Percentiles rank a stretch among this genome's conserved stretches.
phyloP scores from a whole-genome alignment of 2,113 vertebrate genomes.

The Caracal caracal region DNA sequence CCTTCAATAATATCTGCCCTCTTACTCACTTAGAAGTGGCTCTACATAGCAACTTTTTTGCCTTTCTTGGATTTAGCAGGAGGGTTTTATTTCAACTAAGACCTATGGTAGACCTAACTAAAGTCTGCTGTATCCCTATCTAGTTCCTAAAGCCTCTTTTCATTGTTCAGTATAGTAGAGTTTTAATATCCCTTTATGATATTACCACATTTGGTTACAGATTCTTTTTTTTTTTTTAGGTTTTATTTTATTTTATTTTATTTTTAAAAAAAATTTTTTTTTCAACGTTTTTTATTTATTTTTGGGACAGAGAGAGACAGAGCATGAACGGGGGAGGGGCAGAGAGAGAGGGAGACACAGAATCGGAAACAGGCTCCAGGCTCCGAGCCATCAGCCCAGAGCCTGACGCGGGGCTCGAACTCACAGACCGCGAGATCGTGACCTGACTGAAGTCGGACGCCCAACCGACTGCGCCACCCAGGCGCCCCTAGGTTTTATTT shows the following conservation, averaged over 20 bases:
- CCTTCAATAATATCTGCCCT: background rate
- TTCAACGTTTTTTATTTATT: too few relatives aligned
- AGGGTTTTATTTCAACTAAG: background rate
- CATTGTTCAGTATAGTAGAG: background rate
- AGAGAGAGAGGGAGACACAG: too few relatives aligned
- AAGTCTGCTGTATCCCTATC: background rate
- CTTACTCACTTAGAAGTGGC: background rate
- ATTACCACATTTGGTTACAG: background rate
- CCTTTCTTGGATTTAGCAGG: background rate
- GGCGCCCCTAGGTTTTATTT: background rate
- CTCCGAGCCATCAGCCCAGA: too few relatives aligned
- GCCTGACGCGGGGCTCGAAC: too few relatives aligned
- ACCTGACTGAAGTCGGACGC: too few relatives aligned
- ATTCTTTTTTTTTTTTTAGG: background rate
- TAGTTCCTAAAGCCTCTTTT: constrained; percentile 1
- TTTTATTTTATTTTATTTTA: too few relatives aligned
- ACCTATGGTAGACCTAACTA: background rate
- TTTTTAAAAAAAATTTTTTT: too few relatives aligned
- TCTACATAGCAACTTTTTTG: constrained; percentile 16
- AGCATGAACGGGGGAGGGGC: too few relatives aligned
- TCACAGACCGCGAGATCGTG: too few relatives aligned
- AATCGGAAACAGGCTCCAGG: too few relatives aligned
- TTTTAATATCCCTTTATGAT: constrained; percentile 41
- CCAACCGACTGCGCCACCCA: too few relatives aligned
- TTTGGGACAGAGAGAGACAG: too few relatives aligned